Conservation (phyloP, 2,113 vertebrate genomes). For the Carassius auratus region DNA sequence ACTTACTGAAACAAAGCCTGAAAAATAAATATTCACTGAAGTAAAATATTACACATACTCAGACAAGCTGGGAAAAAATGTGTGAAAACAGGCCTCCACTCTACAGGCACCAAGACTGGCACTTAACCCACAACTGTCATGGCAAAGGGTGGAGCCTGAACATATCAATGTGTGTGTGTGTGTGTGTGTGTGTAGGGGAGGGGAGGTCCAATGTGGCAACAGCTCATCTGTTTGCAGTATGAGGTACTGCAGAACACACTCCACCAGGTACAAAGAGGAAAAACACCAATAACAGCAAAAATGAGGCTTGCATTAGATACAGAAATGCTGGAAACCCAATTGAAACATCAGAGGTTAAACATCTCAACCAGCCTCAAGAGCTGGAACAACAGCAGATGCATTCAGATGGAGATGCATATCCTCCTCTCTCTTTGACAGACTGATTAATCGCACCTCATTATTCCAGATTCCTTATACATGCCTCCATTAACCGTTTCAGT, state of each 20-base stretch:
- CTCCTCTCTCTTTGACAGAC: background rate
- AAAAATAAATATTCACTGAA: background rate
- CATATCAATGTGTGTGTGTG: background rate
- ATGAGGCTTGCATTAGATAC: background rate
- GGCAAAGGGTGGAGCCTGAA: slow-evolving; percentile 37
- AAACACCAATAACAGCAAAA: slow-evolving; percentile 3
- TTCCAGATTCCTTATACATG: background rate
- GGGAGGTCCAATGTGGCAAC: slow-evolving; percentile 18
- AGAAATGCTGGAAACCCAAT: background rate
- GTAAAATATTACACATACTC: background rate
- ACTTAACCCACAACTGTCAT: slow-evolving; percentile 36
- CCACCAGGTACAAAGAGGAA: background rate
- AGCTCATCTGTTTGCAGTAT: slow-evolving; percentile 36
- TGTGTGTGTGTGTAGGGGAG: background rate
- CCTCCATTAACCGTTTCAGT: background rate
- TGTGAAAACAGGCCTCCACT: background rate
- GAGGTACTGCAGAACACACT: slow-evolving; percentile 29
- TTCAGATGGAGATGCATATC: slow-evolving; percentile 5
- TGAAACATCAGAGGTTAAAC: background rate
- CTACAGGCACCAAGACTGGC: slow-evolving; percentile 21
- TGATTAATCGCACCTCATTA: background rate
- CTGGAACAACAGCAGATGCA: background rate
- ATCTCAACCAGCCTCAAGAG: background rate
- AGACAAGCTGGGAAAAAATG: background rate
- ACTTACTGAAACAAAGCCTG: background rate